Percentiles rank a stretch among this genome's conserved stretches.
These are phyloP conservation scores for Spialia ferax DNA, from an alignment of 2,888 invertebrate genomes.

Conservation along the genomic window DNA sequence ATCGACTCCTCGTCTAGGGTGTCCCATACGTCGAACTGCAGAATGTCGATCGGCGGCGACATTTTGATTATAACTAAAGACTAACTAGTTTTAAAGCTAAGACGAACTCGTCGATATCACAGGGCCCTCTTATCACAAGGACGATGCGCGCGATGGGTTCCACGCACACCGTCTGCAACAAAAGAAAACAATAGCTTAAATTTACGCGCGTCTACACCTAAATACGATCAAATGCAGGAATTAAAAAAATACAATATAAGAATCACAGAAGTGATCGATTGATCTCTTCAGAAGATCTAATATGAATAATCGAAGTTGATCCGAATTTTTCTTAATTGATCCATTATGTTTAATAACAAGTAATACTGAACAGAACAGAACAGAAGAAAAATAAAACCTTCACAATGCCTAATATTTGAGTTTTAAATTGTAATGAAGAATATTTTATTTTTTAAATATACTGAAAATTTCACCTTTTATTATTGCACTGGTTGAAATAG, in stretches of 20 bases:
- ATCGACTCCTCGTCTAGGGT: conserved; percentile 77
- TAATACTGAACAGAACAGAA: no score
- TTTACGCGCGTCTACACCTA: conserved; percentile 3
- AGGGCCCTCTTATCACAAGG: conserved; percentile 85
- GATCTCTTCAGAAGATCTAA: no score
- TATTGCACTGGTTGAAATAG: conserved; percentile 4
- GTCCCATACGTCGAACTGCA: conserved; percentile 74
- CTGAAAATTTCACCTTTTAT: conserved; percentile 1
- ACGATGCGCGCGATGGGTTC: conserved; percentile 81
- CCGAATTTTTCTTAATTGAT: no score
- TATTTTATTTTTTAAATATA: neutral
- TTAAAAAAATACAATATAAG: no score
- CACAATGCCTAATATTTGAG: no score
- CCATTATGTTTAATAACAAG: no score
- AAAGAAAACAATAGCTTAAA: conserved; percentile 54
- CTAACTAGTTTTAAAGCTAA: conserved; percentile 85
- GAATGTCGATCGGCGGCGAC: conserved; percentile 74
- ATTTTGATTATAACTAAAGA: conserved; percentile 72
- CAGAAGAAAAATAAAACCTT: no score
- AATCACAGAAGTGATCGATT: no score
- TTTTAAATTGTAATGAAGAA: no score
- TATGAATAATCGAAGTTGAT: no score
- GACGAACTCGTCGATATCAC: conserved; percentile 86
- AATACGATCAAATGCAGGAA: neutral
- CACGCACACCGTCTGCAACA: conserved; percentile 85